Evolutionary conservation across 1,140 invertebrate genomes (phyloP), one percentile per base, ranked within the genome.

Genomic region (Ladona fulva): DNA sequence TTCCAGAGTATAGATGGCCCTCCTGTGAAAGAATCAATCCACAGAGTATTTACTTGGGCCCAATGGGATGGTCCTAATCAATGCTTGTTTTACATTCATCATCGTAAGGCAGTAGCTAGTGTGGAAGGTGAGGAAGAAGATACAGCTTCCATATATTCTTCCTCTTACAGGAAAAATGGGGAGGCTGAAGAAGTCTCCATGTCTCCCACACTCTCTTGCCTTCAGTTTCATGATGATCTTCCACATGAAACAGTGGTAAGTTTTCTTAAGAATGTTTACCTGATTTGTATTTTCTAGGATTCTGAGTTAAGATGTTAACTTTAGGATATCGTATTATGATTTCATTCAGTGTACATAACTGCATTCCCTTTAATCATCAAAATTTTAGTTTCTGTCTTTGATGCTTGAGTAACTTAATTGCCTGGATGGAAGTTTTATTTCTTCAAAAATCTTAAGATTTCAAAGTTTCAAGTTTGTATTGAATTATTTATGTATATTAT

Each of bases 181-280:
- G 74, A 80, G 73, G 78, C 79, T 16, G 73, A 44, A 0, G 79
- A 81, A 76, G 52, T 22, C 14, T 22, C 52, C n/a, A 44, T 82
- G 12, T 86, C 85, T 74, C 92, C 93, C 0, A 94, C 92, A 0
- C 85, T 95, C 0, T 93, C 93, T 25, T 93, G 92, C 42, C 86
- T 95, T 14, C 94, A 95, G 83, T 95, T 95, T 82, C 93, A 95
- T 82, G 91, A 93, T 76, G 91, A 94, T 81, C 87, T 94, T 79
- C 93, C 93, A 3, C 92, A 93, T 81, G 94, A 95, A 84, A 94
- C 93, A 76, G 93, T 95, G 83, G 93, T 94, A 88, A 83, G 88
- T 85, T 79, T 75, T n/a, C n/a, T n/a, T n/a, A n/a, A n/a, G n/a
- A n/a, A n/a, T n/a, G n/a, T n/a, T n/a, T n/a, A n/a, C n/a, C n/a